phyloP scores from a whole-genome alignment of 2,113 vertebrate genomes.

The Pelodiscus sinensis region DNA sequence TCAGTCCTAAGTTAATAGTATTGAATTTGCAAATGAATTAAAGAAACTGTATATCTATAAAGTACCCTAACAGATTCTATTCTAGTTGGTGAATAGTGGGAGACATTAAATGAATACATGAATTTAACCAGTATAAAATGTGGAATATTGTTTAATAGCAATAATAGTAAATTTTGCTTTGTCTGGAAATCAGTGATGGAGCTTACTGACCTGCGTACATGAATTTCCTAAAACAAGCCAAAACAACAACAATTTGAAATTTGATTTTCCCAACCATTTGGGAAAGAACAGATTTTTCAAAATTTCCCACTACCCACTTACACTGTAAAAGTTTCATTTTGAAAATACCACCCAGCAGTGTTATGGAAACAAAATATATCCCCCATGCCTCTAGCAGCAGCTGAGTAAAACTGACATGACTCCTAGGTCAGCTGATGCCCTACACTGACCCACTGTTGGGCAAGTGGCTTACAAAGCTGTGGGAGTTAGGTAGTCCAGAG shows the following conservation, averaged over 20 bases:
- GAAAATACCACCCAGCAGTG: not conserved
- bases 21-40: not conserved
- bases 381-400: not conserved
- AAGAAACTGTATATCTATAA: slow-evolving; percentile 14
- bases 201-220: not conserved
- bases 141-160: not conserved
- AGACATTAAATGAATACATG: not conserved
- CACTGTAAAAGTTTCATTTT: not conserved
- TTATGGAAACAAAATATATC: not conserved
- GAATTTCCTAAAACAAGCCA: not conserved
- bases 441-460: not conserved
- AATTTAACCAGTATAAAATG: not conserved
- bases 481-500: not conserved
- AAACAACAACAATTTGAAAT: not conserved
- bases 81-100: not conserved
- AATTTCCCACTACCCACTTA: not conserved
- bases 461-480: not conserved
- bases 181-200: not conserved
- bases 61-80: not conserved
- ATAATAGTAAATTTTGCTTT: not conserved
- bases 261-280: not conserved
- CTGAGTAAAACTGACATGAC: not conserved
- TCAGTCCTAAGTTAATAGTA: no score
- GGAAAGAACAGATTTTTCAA: not conserved
- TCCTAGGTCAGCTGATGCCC: not conserved